Conservation (phyloP, 2,113 vertebrate genomes). For the Elachura formosa region DNA sequence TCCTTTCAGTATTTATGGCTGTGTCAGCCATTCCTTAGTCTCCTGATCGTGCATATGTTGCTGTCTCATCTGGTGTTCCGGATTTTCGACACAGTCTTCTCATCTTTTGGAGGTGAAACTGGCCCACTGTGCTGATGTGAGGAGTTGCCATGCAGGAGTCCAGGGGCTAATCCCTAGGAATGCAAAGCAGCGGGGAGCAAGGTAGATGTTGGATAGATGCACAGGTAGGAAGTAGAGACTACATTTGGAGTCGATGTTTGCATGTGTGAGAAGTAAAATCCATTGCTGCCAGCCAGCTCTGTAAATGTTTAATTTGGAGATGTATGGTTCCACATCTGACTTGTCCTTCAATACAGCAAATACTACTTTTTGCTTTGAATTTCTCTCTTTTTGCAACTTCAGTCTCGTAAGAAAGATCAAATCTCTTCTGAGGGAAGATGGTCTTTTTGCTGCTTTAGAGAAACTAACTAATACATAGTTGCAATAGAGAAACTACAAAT, state of each 20-base stretch:
- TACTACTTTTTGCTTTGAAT: conserved; percentile 5
- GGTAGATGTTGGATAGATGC: not conserved
- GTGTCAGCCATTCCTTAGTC: rapidly evolving
- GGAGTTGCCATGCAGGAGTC: not conserved
- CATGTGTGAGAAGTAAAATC: conserved; percentile 10
- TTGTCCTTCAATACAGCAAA: conserved; percentile 52
- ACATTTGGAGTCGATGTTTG: not conserved
- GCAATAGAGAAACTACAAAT: not conserved
- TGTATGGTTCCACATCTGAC: conserved; percentile 33
- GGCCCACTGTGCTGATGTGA: not conserved
- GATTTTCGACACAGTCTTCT: not conserved
- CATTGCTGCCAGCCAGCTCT: conserved; percentile 44
- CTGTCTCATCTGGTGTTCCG: not conserved
- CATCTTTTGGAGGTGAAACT: not conserved
- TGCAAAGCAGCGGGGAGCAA: not conserved
- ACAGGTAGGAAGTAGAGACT: conserved; percentile 5
- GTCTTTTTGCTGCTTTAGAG: not conserved
- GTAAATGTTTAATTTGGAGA: conserved; percentile 64
- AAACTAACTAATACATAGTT: not conserved
- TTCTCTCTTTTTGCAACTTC: not conserved
- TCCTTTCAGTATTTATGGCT: not conserved
- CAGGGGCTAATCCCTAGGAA: not conserved
- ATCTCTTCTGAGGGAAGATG: not conserved
- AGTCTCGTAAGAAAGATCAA: conserved; percentile 24
- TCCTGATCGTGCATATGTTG: rapidly evolving